Evolutionary conservation across 2,888 invertebrate genomes (phyloP).

Genomic region (Linnaemya vulpina): DNA sequence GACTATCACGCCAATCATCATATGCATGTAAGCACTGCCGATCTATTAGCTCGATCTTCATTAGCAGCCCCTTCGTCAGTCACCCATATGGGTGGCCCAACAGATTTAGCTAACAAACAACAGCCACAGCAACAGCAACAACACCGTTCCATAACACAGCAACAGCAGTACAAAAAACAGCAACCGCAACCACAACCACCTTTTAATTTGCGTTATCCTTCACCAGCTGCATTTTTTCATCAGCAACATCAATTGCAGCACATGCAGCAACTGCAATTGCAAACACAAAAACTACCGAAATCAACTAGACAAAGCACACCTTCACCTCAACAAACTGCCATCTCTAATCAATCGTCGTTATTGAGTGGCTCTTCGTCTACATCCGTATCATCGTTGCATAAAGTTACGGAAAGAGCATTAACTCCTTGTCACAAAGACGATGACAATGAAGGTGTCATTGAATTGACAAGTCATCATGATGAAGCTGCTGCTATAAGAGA

Average conservation of each 20-base stretch:
- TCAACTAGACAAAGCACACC: constrained; percentile 76
- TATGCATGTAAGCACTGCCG: constrained; percentile 73
- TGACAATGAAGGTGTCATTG: constrained; percentile 66
- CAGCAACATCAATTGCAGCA: constrained; percentile 73
- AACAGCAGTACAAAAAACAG: constrained; percentile 72
- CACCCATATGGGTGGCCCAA: constrained; percentile 34
- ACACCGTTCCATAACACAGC: constrained; percentile 71
- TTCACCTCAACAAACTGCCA: constrained; percentile 79
- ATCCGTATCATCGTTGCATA: constrained; percentile 50
- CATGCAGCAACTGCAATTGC: constrained; percentile 63
- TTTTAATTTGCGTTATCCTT: constrained; percentile 74
- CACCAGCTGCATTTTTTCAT: constrained; percentile 73
- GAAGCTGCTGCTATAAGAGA: constrained; percentile 69
- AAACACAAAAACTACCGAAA: constrained; percentile 74
- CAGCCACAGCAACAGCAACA: constrained; percentile 65
- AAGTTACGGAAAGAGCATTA: constrained; percentile 71
- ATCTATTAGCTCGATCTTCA: constrained; percentile 75
- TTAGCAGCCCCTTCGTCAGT: constrained; percentile 50
- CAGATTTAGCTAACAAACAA: constrained; percentile 64
- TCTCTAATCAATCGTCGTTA: constrained; percentile 73
- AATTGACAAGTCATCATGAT: constrained; percentile 69
- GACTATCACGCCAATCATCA: constrained; percentile 79
- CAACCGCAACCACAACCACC: constrained; percentile 71
- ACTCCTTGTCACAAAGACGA: constrained; percentile 68
- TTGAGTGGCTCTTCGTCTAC: constrained; percentile 47